Base-by-base conservation (phyloP, 64 coral and sea anemone species). In the Hydrozoanthus tunicans region DNA sequence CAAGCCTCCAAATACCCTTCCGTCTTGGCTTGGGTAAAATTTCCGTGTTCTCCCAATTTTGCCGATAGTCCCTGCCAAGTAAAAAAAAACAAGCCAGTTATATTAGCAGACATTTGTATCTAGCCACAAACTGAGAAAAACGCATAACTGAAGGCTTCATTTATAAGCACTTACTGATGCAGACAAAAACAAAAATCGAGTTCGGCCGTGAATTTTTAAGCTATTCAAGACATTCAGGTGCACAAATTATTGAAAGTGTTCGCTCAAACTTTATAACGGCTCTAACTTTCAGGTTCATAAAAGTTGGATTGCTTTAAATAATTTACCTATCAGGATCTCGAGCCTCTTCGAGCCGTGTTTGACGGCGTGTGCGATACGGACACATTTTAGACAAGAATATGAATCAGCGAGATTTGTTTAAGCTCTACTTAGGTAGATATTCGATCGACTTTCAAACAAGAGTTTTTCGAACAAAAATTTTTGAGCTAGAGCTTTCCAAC, bases 31-130 rank as follows among this genome's bases (percentile, higher is more conserved):
- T 86, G 2, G 82, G 82, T 53, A 64, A 64, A 53, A 86, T 86
- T 0, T 70, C 64, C 55, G 62, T 86, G 10, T 70, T 15, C 55
- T 86, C 82, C 82, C 82, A 86, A 10, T 64, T 64, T 58, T 86
- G 26, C 51, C 82, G 67, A 64, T 69, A 86, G 13, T 86, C 63
- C 55, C 82, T 86, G 82, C 54, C 26, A 70, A 70, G 70, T 86
- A 53, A 70, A 86, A 1, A 86, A 59, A 85, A 81, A 11, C 4
- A 5, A 26, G 5, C 67, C 64, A 15, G 67, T 15, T 27, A 43
- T 70, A 43, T 43, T 43, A 43, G 32, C 2, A 43, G 32, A 43
- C 32, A 43, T 43, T 43, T 43, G 32, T 43, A 43, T 43, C 32
- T 43, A 43, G 32, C 32, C 32, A 43, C 32, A 43, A 43, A 43